Evolutionary conservation across 2,888 invertebrate genomes (phyloP), one percentile per base, ranked within the genome.

Genomic region (Linnaemya vulpina): DNA sequence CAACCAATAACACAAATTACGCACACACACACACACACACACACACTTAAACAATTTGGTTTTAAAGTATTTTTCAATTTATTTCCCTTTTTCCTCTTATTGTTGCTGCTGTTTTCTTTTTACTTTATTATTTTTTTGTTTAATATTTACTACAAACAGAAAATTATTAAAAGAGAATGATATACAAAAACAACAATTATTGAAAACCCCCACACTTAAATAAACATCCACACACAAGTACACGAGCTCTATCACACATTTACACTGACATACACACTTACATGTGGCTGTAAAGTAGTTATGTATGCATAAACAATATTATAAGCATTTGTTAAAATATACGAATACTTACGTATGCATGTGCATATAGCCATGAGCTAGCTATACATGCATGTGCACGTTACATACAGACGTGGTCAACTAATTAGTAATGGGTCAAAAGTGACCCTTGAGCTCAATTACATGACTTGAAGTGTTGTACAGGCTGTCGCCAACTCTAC

Each of bases 191-290:
- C 30, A 83, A 83, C 49, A 65, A 38, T 43, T 11, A 58, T 38
- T 49, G 38, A 70, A 67, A 55, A 53, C 70, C 68, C 81, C 70
- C 71, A 73, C 77, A 70, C 55, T 65, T 62, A 62, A 67, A 63
- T 53, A 49, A 40, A 51, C 22, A 67, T 9, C 3, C 15, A 60
- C 5, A 35, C n/a, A 35, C 58, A 35, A 8, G 13, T 15, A 55
- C 15, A 7, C 15, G 53, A n/a, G 51, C 20, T 15, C 10, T 53
- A n/a, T 60, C n/a, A 17, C 9, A 35, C 25, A 9, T 9, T 13
- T 5, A 35, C 51, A n/a, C 11, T 9, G 4, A 8, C 38, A 38
- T 38, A 65, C 38, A 46, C 13, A 22, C 43, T n/a, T 17, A 10
- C 17, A 30, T 13, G 46, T 17, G 13, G 30, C 43, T 49, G 20